These are phyloP conservation scores for Napeogenes sylphis DNA, from an alignment of 2,888 invertebrate species.

Conservation along the genomic window DNA sequence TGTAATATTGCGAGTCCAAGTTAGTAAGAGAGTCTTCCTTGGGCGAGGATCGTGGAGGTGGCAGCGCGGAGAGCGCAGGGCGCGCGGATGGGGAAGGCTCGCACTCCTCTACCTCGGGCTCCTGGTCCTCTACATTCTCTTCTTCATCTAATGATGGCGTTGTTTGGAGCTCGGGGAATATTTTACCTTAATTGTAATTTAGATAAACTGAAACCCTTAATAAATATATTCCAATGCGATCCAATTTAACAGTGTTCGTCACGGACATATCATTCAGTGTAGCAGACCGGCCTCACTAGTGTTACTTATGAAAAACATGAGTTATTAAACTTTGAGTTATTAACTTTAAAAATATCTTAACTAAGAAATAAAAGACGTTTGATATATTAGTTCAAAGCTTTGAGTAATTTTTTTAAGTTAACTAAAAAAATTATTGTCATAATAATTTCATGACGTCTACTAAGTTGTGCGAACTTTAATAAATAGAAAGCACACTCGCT, in stretches of 20 bases:
- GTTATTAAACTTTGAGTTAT: too few species aligned
- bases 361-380: constrained; percentile 1
- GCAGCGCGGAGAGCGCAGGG: constrained; percentile 59
- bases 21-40: constrained; percentile 54
- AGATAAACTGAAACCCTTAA: neutral
- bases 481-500: constrained; percentile 24
- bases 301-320: too few species aligned
- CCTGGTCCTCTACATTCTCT: constrained; percentile 45
- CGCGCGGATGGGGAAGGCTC: constrained; percentile 60
- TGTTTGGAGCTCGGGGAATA: constrained; percentile 64
- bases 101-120: constrained; percentile 54
- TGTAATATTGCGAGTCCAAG: constrained; percentile 66
- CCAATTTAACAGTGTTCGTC: neutral
- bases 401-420: neutral
- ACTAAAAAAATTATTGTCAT: constrained; percentile 14
- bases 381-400: neutral
- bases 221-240: neutral
- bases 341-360: neutral
- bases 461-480: constrained; percentile 24
- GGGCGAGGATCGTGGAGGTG: constrained; percentile 50
- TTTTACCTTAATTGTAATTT: constrained; percentile 49
- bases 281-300: too few species aligned
- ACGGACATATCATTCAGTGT: neutral
- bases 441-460: constrained; percentile 17
- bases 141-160: constrained; percentile 54